A percentile compares a stretch with the other conserved stretches of the same genome.
These are phyloP conservation scores for Turdus rufiventris DNA, from an alignment of 2,113 vertebrate species.

Conservation along the genomic window DNA sequence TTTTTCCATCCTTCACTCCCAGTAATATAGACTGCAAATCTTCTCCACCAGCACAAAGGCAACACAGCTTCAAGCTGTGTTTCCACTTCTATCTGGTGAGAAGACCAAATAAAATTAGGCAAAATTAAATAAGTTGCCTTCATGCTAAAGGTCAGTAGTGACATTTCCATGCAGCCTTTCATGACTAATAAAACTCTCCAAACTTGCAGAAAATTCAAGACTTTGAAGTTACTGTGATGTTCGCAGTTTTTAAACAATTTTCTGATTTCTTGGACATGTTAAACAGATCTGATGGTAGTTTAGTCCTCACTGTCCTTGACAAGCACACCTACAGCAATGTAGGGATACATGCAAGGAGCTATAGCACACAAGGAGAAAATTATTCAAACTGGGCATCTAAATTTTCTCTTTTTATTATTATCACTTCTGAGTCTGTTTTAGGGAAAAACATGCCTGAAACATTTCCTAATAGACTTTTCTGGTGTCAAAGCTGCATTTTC, in stretches of 20 bases:
- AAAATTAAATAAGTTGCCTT: not conserved
- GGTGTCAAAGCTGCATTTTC: not conserved
- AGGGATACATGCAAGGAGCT: not conserved
- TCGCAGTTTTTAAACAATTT: not conserved
- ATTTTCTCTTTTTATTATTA: not conserved
- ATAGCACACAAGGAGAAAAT: not conserved
- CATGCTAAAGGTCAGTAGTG: not conserved
- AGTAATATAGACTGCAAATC: accelerated
- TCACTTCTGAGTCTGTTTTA: not conserved
- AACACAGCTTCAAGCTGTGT: not conserved
- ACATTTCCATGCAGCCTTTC: not conserved
- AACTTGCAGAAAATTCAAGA: not conserved
- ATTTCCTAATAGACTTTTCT: not conserved
- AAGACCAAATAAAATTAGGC: not conserved
- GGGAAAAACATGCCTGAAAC: accelerated
- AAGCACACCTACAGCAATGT: not conserved
- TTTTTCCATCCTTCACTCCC: not conserved
- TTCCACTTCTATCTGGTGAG: not conserved
- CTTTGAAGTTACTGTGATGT: not conserved
- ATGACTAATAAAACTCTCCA: not conserved
- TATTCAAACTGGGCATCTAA: not conserved
- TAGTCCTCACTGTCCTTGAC: not conserved
- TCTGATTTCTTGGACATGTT: not conserved
- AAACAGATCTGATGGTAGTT: not conserved
- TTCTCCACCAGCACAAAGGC: not conserved